Evolutionary conservation across 2,888 invertebrate species (phyloP).

Genomic region (Scaptomyza tumidula): DNA sequence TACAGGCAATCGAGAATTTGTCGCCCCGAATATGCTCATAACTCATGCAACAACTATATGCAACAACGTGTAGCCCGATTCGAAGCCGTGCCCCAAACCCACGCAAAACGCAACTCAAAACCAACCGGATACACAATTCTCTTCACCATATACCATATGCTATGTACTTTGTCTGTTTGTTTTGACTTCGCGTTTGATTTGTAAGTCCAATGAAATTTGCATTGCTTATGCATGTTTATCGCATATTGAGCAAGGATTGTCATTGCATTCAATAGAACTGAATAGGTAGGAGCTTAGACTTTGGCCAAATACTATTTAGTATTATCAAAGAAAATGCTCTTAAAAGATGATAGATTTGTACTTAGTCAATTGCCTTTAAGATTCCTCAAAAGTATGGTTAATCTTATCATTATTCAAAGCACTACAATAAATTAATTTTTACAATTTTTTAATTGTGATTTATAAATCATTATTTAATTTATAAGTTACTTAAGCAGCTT

Average conservation of each 20-base stretch:
- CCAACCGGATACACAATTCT: slow-evolving; percentile 55
- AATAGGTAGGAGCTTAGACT: not conserved
- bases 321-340: too few species aligned
- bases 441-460: too few species aligned
- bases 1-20: slow-evolving; percentile 64
- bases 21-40: slow-evolving; percentile 81
- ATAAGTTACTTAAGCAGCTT: too few species aligned
- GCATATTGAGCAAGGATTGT: slow-evolving; percentile 9
- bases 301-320: too few species aligned
- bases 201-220: slow-evolving; percentile 32
- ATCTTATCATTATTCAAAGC: too few species aligned
- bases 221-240: slow-evolving; percentile 27
- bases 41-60: slow-evolving; percentile 82
- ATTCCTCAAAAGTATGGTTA: too few species aligned
- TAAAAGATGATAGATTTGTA: too few species aligned
- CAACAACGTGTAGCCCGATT: slow-evolving; percentile 53
- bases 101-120: slow-evolving; percentile 31
- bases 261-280: not conserved
- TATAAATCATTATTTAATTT: too few species aligned
- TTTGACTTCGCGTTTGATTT: slow-evolving; percentile 32
- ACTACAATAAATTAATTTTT: too few species aligned
- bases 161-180: not conserved
- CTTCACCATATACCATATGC: not conserved
- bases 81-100: slow-evolving; percentile 32
- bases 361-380: too few species aligned